Conservation (phyloP, 2,113 vertebrate genomes). For the Erythrocercus mccallii region DNA sequence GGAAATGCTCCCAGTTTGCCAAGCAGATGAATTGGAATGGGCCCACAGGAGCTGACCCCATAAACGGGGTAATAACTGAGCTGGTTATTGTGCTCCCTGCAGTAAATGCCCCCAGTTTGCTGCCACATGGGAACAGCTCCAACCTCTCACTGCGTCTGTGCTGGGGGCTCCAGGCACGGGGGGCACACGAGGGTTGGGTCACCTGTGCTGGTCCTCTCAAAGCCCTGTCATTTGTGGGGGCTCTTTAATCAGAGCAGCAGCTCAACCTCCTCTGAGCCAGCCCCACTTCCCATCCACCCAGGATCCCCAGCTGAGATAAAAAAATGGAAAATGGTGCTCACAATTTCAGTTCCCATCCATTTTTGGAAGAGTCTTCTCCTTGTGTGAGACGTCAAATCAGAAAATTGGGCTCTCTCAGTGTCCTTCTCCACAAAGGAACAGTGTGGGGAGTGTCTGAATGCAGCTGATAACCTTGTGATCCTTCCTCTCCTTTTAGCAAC, state of each 20-base stretch:
- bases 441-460: not conserved
- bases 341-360: not conserved
- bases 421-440: not conserved
- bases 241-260: not conserved
- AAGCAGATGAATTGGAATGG: not conserved
- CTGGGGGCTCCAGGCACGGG: not conserved
- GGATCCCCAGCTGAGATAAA: not conserved
- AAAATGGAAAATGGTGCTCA: not conserved
- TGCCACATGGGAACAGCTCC: not conserved
- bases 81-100: not conserved
- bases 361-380: not conserved
- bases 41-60: not conserved
- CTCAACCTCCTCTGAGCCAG: not conserved
- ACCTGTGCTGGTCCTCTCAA: too few species aligned
- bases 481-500: not conserved
- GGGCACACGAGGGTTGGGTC: not conserved
- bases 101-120: not conserved
- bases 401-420: not conserved
- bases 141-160: not conserved
- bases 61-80: not conserved
- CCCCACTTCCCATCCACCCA: not conserved
- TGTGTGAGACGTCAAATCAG: not conserved
- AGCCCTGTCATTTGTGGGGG: not conserved
- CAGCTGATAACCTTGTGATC: not conserved
- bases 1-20: not conserved